Evolutionary conservation across 1,140 invertebrate species (phyloP).

Genomic region (Caenorhabditis inopinata): DNA sequence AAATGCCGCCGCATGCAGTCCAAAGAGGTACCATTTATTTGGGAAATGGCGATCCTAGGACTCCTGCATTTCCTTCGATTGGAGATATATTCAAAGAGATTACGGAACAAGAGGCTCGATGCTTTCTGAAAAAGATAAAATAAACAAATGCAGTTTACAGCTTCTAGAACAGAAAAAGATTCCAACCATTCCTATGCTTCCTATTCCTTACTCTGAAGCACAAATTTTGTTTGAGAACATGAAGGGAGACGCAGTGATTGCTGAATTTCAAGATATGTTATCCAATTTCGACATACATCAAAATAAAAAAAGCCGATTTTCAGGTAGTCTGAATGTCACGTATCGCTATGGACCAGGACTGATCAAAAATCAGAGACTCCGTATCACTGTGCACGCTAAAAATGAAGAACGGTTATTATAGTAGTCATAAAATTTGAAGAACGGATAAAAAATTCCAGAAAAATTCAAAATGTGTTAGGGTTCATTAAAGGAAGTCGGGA

Average conservation of each 20-base stretch:
- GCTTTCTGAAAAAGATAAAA: not conserved
- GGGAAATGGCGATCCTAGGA: constrained; percentile 59
- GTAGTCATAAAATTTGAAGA: not conserved
- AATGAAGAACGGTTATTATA: constrained; percentile 45
- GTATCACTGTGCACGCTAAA: constrained; percentile 55
- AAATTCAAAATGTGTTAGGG: constrained; percentile 61
- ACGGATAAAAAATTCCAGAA: constrained; percentile 44
- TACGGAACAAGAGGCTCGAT: constrained; percentile 54
- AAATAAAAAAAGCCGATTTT: not conserved
- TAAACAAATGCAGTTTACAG: constrained; percentile 34
- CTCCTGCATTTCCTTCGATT: constrained; percentile 58
- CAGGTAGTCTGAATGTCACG: constrained; percentile 57
- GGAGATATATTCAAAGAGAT: constrained; percentile 50
- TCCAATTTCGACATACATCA: too few species aligned
- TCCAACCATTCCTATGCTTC: constrained; percentile 59
- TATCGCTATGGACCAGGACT: constrained; percentile 61
- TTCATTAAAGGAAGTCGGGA: constrained; percentile 60
- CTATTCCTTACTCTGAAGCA: constrained; percentile 60
- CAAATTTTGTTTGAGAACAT: constrained; percentile 52
- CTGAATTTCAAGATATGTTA: constrained; percentile 62
- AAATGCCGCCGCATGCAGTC: constrained; percentile 54
- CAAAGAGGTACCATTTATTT: constrained; percentile 36
- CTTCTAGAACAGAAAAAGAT: constrained; percentile 40
- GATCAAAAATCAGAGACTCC: constrained; percentile 35
- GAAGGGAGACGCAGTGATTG: constrained; percentile 49